Base-by-base conservation (phyloP, 2,888 invertebrate genomes). In the Parnassius orleans region DNA sequence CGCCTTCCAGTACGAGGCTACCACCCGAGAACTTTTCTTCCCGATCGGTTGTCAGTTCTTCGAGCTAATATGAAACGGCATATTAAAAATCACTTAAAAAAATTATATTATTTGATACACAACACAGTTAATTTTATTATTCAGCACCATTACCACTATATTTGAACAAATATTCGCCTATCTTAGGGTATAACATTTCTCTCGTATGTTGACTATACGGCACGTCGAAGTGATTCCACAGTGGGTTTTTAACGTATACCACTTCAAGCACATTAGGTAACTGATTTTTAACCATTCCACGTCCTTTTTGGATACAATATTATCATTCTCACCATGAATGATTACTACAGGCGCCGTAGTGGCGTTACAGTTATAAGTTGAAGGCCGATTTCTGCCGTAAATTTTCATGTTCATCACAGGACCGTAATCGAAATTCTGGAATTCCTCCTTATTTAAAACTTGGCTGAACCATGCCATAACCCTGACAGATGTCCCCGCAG, bases 401-500 rank as follows among this genome's bases (percentile, higher is more conserved):
- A 53, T 43, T 0, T 52, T 48, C 48, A 78, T 43, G 62, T 84
- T 85, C 14, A 64, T 50, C 0, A 14, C 12, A 1, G 48, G 9
- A 0, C 83, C 81, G 57, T 80, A 78, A 61, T 76, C 63, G 14
- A 63, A 84, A 9, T 72, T 61, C 0, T 66, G 64, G 60, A 84
- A 84, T 12, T 53, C 68, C 46, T 66, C 70, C 0, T 65, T 68
- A 1, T 52, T 11, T 3, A 71, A 62, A 9, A 76, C 68, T 61
- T 84, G 82, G 3, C 68, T 62, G 44, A 72, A 74, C 61, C 84
- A 82, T 1, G 70, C 60, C 19, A 81, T 53, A 33, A 73, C 78
- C 64, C 72, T 80, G n/a, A 73, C 69, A 0, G 83, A 83, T 1
- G 75, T 75, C 0, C 81, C 80, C 0, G 76, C 72, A 0, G 81